Percentiles rank a stretch among this genome's conserved stretches.
Conservation (phyloP, 1,140 invertebrate genomes). For the Ephestia elutella region DNA sequence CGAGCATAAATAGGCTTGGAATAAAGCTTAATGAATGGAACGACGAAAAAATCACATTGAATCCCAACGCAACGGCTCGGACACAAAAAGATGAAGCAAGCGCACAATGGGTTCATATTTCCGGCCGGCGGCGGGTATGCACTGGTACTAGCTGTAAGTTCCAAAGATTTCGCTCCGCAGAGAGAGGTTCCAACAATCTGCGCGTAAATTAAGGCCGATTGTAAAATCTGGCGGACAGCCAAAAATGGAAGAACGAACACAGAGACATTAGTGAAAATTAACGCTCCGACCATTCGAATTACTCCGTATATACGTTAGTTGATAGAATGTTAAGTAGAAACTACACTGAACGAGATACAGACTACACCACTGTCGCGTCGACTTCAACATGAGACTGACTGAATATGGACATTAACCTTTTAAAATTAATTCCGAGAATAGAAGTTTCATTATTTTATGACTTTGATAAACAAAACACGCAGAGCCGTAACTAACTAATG, state of each 20-base stretch:
- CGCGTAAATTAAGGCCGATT: slow-evolving; percentile 45
- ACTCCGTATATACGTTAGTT: slow-evolving; percentile 10
- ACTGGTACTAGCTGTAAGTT: slow-evolving; percentile 24
- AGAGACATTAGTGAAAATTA: slow-evolving; percentile 26
- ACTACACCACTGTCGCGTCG: too few species aligned
- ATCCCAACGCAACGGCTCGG: slow-evolving; percentile 4
- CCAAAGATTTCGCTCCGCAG: slow-evolving; percentile 33
- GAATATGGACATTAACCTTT: too few species aligned
- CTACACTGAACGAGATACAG: neutral
- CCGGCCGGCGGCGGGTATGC: slow-evolving; percentile 34
- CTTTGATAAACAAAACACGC: too few species aligned
- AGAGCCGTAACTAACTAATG: too few species aligned
- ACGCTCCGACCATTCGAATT: slow-evolving; percentile 10
- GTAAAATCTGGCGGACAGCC: slow-evolving; percentile 38
- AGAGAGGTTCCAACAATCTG: slow-evolving; percentile 32
- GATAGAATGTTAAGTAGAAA: slow-evolving; percentile 12
- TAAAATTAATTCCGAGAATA: too few species aligned
- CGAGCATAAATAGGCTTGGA: too few species aligned
- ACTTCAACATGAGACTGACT: too few species aligned
- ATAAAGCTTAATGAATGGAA: neutral
- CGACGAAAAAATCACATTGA: neutral
- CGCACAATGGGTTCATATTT: slow-evolving; percentile 56
- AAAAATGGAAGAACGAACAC: slow-evolving; percentile 26
- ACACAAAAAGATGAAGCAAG: slow-evolving; percentile 37
- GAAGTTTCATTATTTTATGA: too few species aligned